phyloP scores from a whole-genome alignment of 1,140 invertebrate species.

The Bombus sylvicola region DNA sequence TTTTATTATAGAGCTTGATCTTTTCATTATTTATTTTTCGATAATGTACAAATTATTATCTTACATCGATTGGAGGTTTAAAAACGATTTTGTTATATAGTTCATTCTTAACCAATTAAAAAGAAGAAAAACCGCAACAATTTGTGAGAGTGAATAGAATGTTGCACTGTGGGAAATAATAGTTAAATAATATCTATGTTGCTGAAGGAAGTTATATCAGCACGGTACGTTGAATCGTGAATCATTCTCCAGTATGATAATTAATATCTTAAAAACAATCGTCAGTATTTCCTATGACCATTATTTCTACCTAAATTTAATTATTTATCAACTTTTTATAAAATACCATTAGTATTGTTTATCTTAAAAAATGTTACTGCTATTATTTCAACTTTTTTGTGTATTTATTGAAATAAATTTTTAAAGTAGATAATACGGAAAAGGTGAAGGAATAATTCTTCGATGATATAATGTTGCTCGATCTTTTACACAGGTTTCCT shows the following conservation, averaged over 20 bases:
- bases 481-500: background rate
- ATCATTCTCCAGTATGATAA: constrained; percentile 14
- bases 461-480: too few relatives aligned
- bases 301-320: constrained; percentile 8
- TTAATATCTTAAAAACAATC: constrained; percentile 2
- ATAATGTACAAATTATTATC: constrained; percentile 7
- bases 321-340: constrained; percentile 4
- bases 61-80: background rate
- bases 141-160: background rate
- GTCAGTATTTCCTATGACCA: background rate
- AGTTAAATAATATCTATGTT: constrained; percentile 14
- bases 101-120: background rate
- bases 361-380: background rate
- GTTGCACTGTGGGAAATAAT: background rate
- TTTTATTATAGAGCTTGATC: background rate
- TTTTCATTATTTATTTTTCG: background rate
- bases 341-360: background rate
- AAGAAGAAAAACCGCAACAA: background rate
- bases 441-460: background rate
- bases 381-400: background rate
- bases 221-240: constrained; percentile 2
- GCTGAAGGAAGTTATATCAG: constrained; percentile 27
- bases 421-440: background rate
- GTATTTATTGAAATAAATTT: background rate
- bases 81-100: background rate